A percentile compares a stretch with the other conserved stretches of the same genome.
These are phyloP conservation scores for Macaca nemestrina DNA, from an alignment of 2,113 vertebrate species.

Conservation along the genomic window DNA sequence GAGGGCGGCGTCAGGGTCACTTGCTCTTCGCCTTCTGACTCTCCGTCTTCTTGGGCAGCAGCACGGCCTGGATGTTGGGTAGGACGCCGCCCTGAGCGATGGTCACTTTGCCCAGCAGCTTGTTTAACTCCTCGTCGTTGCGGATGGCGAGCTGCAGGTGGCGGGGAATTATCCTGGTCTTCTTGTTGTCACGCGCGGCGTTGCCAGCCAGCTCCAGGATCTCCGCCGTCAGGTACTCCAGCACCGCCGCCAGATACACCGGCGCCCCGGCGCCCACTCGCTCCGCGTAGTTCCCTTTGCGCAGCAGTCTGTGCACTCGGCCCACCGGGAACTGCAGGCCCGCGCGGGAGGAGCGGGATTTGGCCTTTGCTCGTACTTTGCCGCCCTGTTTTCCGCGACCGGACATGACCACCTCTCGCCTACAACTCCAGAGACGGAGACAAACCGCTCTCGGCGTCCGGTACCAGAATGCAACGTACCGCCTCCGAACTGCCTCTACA, in stretches of 20 bases:
- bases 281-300: conserved; percentile 93
- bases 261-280: conserved; percentile 91
- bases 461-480: accelerated
- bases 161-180: conserved; percentile 93
- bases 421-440: background rate
- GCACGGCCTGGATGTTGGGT: conserved; percentile 93
- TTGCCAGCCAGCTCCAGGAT: conserved; percentile 85
- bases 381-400: conserved; percentile 88
- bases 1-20: conserved; percentile 10
- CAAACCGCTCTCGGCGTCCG: accelerated
- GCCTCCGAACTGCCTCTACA: conserved; percentile 6
- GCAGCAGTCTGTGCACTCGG: conserved; percentile 90
- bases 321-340: conserved; percentile 92
- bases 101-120: conserved; percentile 93
- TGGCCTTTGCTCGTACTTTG: conserved; percentile 82
- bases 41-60: conserved; percentile 84
- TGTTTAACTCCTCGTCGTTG: conserved; percentile 94
- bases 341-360: conserved; percentile 90
- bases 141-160: conserved; percentile 94
- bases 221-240: conserved; percentile 91
- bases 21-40: conserved; percentile 78
- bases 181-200: conserved; percentile 94
- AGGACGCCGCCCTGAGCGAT: conserved; percentile 94
- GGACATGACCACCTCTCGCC: conserved; percentile 77
- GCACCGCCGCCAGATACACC: conserved; percentile 91